Evolutionary conservation across 2,888 invertebrate genomes (phyloP).

Genomic region (Oligia latruncula): DNA sequence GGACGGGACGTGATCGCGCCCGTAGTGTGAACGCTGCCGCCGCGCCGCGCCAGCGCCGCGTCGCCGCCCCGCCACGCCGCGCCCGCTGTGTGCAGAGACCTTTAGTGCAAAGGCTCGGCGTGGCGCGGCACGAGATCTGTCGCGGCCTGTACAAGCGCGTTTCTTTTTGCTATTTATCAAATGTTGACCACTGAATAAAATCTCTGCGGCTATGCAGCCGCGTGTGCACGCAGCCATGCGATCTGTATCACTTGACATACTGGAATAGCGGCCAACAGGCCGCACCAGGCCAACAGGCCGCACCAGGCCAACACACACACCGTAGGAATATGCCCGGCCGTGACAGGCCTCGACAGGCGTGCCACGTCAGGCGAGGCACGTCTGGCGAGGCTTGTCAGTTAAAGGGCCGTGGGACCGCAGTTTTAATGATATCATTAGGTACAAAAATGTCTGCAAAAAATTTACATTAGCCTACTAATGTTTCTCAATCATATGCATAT

Average conservation of each 20-base stretch:
- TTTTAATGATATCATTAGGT: neutral
- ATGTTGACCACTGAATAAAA: neutral
- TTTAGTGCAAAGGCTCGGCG: no score
- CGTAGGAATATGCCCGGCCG: neutral
- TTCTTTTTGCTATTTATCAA: neutral
- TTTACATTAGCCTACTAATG: neutral
- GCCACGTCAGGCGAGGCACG: neutral
- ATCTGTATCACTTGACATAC: no score
- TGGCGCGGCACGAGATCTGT: no score
- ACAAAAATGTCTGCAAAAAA: neutral
- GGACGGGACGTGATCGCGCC: no score
- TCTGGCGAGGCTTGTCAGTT: neutral
- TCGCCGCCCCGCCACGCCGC: no score
- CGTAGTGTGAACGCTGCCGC: no score
- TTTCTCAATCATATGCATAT: neutral
- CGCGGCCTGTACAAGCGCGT: neutral
- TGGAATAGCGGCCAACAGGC: no score
- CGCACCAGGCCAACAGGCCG: neutral
- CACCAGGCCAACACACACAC: no score
- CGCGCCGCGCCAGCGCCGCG: no score
- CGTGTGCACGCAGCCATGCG: neutral
- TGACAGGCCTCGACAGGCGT: neutral
- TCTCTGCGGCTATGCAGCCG: no score
- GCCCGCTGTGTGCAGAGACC: no score
- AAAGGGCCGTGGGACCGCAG: no score